phyloP scores from a whole-genome alignment of 1,140 invertebrate genomes.

The Drosophila leontia region DNA sequence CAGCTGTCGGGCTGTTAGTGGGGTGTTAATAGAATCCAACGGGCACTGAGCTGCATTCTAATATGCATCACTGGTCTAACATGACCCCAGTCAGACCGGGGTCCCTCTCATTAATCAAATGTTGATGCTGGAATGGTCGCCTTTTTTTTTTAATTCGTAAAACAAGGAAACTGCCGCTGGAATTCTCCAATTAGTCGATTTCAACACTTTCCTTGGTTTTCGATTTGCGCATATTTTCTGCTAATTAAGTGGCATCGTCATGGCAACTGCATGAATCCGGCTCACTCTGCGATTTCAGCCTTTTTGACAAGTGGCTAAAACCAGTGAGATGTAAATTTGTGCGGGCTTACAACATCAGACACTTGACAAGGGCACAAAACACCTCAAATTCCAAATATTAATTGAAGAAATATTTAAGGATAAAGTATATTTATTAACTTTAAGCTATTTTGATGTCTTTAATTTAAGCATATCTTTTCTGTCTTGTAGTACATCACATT shows the following conservation, averaged over 20 bases:
- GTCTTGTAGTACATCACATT: not conserved
- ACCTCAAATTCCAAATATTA: not conserved
- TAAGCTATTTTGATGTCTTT: too few species aligned
- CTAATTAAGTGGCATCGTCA: constrained; percentile 61
- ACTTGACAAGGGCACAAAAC: not conserved
- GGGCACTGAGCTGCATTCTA: constrained; percentile 61
- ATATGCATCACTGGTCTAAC: constrained; percentile 43
- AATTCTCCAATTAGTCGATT: constrained; percentile 27
- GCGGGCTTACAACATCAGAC: not conserved
- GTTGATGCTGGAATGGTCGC: constrained; percentile 21
- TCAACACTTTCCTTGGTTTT: constrained; percentile 21
- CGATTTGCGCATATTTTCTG: constrained; percentile 43
- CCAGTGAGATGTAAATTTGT: constrained; percentile 35
- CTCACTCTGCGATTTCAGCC: not conserved
- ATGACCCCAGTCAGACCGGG: constrained; percentile 9
- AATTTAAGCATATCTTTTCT: not conserved
- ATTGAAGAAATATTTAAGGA: too few species aligned
- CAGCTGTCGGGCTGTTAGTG: constrained; percentile 23
- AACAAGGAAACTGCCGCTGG: not conserved
- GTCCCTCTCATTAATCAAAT: constrained; percentile 59
- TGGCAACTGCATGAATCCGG: constrained; percentile 36
- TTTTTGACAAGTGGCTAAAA: constrained; percentile 43
- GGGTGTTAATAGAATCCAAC: constrained; percentile 67
- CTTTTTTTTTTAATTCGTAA: not conserved
- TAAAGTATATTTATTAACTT: too few species aligned